phyloP scores from a whole-genome alignment of 2,888 invertebrate genomes.

The Agrenia bidenticulata region DNA sequence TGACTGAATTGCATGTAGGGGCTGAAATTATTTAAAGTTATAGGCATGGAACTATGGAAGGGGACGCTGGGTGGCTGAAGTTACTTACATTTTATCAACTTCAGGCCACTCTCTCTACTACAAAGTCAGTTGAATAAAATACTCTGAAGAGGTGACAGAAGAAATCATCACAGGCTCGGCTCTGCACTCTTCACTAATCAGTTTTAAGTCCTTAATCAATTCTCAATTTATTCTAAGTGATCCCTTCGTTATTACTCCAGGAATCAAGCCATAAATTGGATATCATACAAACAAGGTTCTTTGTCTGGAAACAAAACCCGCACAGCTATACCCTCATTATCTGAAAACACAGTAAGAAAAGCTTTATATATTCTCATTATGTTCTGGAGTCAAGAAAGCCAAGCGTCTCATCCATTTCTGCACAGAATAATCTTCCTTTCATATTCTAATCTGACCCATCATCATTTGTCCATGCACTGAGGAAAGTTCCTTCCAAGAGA shows the following conservation, averaged over 20 bases:
- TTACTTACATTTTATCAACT: not conserved
- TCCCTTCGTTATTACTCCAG: not conserved
- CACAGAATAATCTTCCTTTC: no score
- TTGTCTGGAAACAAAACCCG: no score
- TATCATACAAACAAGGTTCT: no score
- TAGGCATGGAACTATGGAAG: not conserved
- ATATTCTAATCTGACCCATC: no score
- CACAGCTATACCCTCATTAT: no score
- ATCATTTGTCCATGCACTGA: no score
- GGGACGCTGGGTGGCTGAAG: not conserved
- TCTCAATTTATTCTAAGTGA: not conserved
- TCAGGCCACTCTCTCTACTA: not conserved
- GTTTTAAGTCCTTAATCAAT: not conserved
- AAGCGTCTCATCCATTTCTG: no score
- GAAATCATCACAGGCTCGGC: slow-evolving; percentile 46
- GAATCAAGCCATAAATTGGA: no score
- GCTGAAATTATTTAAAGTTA: not conserved
- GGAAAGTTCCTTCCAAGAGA: no score
- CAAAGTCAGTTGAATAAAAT: slow-evolving; percentile 2
- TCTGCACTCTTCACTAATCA: slow-evolving; percentile 35
- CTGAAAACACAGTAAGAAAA: no score
- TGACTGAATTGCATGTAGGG: not conserved
- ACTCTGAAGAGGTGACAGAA: slow-evolving; percentile 31
- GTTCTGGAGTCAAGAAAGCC: no score
- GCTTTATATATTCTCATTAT: no score